A percentile compares a stretch with the other conserved stretches of the same genome.
Conservation (phyloP, 2,797 vertebrate genomes). For the Crypturellus tataupa region DNA sequence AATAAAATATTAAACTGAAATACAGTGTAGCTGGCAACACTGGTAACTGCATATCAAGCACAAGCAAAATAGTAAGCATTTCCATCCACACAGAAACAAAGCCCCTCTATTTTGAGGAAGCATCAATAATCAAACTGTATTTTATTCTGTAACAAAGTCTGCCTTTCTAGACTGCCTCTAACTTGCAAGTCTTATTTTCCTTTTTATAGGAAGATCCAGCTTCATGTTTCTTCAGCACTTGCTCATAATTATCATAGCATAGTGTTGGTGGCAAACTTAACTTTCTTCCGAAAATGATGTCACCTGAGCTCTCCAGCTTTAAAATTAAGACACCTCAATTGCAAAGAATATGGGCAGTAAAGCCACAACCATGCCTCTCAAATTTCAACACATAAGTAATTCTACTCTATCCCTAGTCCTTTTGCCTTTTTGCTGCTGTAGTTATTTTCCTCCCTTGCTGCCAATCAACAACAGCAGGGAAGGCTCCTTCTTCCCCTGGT, state of each 20-base stretch:
- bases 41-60: not conserved
- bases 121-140: not conserved
- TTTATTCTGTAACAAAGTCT: not conserved
- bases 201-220: not conserved
- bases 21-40: not conserved
- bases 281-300: not conserved
- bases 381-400: not conserved
- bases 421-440: not conserved
- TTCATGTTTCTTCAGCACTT: not conserved
- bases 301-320: not conserved
- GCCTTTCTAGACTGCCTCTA: not conserved
- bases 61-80: not conserved
- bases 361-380: not conserved
- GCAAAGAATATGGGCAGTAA: not conserved
- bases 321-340: not conserved
- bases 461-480: not conserved
- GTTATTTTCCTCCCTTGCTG: not conserved
- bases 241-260: not conserved
- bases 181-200: not conserved
- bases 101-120: not conserved
- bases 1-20: not conserved
- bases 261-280: not conserved
- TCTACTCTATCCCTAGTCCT: not conserved
- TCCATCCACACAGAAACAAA: not conserved
- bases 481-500: not conserved